Conservation (phyloP, 2,113 vertebrate species). For the Mystacornis crossleyi region DNA sequence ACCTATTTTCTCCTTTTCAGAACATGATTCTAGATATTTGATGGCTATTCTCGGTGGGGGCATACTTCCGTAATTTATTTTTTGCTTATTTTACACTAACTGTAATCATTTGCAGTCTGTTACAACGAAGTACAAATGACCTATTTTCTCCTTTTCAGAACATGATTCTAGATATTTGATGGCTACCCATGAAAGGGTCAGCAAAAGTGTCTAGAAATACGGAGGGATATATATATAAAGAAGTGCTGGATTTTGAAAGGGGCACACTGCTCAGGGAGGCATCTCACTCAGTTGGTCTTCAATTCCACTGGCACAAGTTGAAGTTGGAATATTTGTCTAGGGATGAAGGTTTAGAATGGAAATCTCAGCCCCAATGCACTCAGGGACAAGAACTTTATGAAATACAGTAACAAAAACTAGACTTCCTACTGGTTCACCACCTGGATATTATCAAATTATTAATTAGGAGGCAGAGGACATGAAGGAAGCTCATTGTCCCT, state of each 20-base stretch:
- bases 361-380: background rate
- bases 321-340: background rate
- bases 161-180: background rate
- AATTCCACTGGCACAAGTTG: background rate
- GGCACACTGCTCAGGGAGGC: background rate
- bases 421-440: background rate
- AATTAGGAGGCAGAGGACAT: background rate
- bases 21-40: no score
- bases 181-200: background rate
- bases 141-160: background rate
- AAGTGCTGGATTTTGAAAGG: background rate
- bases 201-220: background rate
- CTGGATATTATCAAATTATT: conserved; percentile 20
- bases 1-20: no score
- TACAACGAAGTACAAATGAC: background rate
- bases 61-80: background rate
- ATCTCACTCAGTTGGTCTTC: background rate
- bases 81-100: background rate
- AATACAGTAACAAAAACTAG: background rate
- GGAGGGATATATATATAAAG: background rate
- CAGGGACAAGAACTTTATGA: background rate
- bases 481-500: background rate
- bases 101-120: background rate
- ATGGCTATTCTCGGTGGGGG: background rate
- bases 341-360: background rate